Conservation (phyloP, 2,888 invertebrate genomes). For the Temnothorax unifasciatus region DNA sequence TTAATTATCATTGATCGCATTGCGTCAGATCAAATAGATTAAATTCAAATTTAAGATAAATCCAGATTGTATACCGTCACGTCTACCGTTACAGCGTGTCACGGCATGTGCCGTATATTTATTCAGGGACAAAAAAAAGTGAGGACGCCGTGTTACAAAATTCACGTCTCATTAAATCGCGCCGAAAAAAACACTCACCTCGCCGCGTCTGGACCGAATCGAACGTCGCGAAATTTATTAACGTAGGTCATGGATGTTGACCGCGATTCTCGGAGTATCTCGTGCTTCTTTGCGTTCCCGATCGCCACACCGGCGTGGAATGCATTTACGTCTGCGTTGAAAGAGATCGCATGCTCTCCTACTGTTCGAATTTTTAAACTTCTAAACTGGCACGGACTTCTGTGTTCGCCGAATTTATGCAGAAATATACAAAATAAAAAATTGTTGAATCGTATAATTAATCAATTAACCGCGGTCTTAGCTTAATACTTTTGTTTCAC, state of each 20-base stretch:
- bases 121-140: neutral
- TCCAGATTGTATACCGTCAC: neutral
- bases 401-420: neutral
- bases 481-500: neutral
- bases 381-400: neutral
- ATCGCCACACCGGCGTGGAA: neutral
- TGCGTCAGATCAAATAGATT: neutral
- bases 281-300: neutral
- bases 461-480: neutral
- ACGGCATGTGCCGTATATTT: neutral
- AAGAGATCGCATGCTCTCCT: neutral
- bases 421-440: neutral
- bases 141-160: neutral
- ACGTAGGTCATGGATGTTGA: neutral
- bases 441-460: neutral
- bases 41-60: slow-evolving; percentile 2
- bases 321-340: neutral
- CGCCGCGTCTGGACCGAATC: neutral
- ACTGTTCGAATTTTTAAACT: neutral
- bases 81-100: neutral
- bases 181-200: neutral
- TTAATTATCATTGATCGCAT: neutral
- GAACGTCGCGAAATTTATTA: neutral
- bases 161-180: neutral
- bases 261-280: neutral